These are phyloP conservation scores for Drosophila ercepeae DNA, from an alignment of 1,140 invertebrate genomes.

Conservation along the genomic window DNA sequence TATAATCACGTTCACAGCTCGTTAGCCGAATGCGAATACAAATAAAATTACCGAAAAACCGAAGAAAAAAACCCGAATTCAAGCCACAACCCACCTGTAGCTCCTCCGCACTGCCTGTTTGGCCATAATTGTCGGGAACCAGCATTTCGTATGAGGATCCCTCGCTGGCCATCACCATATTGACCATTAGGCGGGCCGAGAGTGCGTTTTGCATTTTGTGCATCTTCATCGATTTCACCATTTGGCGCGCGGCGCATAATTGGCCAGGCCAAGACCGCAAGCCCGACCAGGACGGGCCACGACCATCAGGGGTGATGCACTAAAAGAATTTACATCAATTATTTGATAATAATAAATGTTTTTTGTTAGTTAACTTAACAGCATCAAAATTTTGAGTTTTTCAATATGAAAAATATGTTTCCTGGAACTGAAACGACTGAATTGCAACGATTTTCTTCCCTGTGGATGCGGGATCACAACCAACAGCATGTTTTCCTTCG, in stretches of 20 bases:
- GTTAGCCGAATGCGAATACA: constrained; percentile 67
- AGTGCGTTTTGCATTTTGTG: constrained; percentile 80
- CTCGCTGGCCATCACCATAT: constrained; percentile 60
- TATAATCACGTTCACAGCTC: constrained; percentile 81
- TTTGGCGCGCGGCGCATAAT: constrained; percentile 76
- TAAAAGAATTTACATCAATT: background rate
- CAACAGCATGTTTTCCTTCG: constrained; percentile 38
- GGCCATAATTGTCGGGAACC: constrained; percentile 76
- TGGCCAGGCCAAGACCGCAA: constrained; percentile 58
- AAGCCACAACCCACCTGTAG: constrained; percentile 63
- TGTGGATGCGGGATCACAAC: constrained; percentile 10
- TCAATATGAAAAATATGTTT: background rate
- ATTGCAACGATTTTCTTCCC: background rate
- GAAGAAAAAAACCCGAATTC: constrained; percentile 15
- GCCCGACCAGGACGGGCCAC: constrained; percentile 13
- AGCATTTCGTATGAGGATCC: constrained; percentile 52
- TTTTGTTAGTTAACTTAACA: background rate
- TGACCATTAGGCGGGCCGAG: constrained; percentile 72
- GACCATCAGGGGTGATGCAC: constrained; percentile 21
- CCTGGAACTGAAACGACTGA: background rate
- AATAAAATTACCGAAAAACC: constrained; percentile 50
- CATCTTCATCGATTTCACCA: constrained; percentile 82
- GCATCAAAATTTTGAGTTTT: background rate
- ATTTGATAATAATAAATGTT: background rate
- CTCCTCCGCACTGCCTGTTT: constrained; percentile 51